Conservation (phyloP, 2,888 invertebrate species). For the Eupithecia centaureata region DNA sequence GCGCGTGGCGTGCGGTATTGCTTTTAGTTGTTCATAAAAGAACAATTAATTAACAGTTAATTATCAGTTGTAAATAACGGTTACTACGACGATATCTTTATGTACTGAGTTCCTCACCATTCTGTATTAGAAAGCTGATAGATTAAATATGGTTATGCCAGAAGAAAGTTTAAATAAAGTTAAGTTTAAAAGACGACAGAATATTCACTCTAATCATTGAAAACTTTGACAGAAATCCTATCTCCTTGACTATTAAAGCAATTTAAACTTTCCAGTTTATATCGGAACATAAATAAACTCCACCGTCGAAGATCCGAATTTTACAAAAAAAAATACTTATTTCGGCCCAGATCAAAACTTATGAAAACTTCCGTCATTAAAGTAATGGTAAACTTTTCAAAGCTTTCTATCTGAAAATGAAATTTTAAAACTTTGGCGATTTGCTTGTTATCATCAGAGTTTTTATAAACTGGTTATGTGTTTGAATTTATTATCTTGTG, state of each 20-base stretch:
- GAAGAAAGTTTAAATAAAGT: not conserved
- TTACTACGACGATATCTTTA: not conserved
- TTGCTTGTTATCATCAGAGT: slow-evolving; percentile 15
- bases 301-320: slow-evolving; percentile 22
- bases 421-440: slow-evolving; percentile 24
- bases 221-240: not conserved
- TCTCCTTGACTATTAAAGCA: slow-evolving; percentile 9
- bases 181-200: no score
- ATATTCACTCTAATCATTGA: not conserved
- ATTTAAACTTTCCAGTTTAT: slow-evolving; percentile 27
- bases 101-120: not conserved
- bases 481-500: not conserved
- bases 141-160: not conserved
- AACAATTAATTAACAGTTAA: not conserved
- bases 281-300: slow-evolving; percentile 12
- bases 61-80: not conserved
- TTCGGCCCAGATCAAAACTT: slow-evolving; percentile 25
- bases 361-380: slow-evolving; percentile 32
- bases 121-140: not conserved
- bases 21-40: not conserved
- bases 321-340: slow-evolving; percentile 19
- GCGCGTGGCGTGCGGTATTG: not conserved
- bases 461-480: slow-evolving; percentile 10
- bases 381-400: slow-evolving; percentile 32
- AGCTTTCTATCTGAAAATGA: slow-evolving; percentile 28